phyloP scores from a whole-genome alignment of 92 coral and sea anemone species.

The Actinostola sp. region DNA sequence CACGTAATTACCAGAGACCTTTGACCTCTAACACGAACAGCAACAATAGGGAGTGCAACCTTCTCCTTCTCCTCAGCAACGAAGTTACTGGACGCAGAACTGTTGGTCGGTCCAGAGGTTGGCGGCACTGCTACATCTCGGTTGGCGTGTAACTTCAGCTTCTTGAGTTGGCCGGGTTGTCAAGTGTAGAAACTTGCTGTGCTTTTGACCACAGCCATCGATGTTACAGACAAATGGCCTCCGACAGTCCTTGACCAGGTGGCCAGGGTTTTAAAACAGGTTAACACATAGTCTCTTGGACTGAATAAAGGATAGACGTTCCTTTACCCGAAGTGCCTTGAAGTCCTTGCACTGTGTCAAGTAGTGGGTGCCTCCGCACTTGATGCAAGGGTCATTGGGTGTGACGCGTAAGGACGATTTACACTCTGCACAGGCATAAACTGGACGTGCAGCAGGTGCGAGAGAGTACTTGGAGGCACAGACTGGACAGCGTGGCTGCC shows the following conservation, averaged over 20 bases:
- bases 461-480: conserved; percentile 37
- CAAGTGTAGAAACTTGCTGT: conserved; percentile 42
- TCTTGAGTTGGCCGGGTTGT: conserved; percentile 30
- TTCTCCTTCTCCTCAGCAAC: too few species aligned
- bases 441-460: conserved; percentile 24
- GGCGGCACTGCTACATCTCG: too few species aligned
- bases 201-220: conserved; percentile 49
- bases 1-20: conserved; percentile 35
- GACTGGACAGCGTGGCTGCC: too few species aligned
- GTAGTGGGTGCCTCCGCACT: too few species aligned
- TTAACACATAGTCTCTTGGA: conserved; percentile 40
- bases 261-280: conserved; percentile 46
- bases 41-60: conserved; percentile 40
- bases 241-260: conserved; percentile 35
- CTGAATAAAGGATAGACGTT: too few species aligned
- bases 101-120: too few species aligned
- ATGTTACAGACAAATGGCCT: conserved; percentile 36
- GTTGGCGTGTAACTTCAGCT: too few species aligned
- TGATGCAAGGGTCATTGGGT: conserved; percentile 35
- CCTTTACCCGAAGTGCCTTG: too few species aligned
- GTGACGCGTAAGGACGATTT: conserved; percentile 11
- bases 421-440: too few species aligned
- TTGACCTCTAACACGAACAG: conserved; percentile 51
- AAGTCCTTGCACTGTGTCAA: too few species aligned
- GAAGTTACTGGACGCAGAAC: too few species aligned